phyloP scores from a whole-genome alignment of 2,113 vertebrate species.

The Anolis sagrei region DNA sequence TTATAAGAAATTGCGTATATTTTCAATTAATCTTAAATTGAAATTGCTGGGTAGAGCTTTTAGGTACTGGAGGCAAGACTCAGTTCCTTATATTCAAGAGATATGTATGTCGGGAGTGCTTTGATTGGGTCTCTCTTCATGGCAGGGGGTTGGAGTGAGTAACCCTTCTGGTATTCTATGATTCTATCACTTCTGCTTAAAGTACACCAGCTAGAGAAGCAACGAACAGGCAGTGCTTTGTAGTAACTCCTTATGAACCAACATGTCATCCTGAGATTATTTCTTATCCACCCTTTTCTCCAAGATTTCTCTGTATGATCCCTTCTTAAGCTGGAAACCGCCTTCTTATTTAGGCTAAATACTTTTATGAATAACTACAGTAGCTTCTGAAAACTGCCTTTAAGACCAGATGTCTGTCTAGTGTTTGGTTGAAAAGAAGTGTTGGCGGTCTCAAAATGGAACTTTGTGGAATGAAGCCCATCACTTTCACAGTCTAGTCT shows the following conservation, averaged over 20 bases:
- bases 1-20: neutral
- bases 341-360: neutral
- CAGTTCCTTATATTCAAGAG: neutral
- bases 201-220: neutral
- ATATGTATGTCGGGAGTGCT: no score
- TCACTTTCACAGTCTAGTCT: neutral
- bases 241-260: neutral
- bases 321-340: neutral
- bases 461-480: neutral
- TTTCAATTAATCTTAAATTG: neutral
- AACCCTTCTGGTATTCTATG: neutral
- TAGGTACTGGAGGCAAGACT: neutral
- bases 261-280: neutral
- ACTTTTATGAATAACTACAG: neutral
- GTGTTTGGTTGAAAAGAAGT: neutral
- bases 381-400: neutral
- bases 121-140: no score
- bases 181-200: neutral
- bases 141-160: no score
- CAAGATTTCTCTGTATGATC: neutral
- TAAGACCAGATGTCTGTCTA: constrained; percentile 1
- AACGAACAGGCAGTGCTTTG: neutral
- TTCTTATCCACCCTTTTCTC: neutral
- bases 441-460: neutral
- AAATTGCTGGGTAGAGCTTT: neutral